Conservation (phyloP, 2,888 invertebrate genomes). For the Cheilosia pagana region DNA sequence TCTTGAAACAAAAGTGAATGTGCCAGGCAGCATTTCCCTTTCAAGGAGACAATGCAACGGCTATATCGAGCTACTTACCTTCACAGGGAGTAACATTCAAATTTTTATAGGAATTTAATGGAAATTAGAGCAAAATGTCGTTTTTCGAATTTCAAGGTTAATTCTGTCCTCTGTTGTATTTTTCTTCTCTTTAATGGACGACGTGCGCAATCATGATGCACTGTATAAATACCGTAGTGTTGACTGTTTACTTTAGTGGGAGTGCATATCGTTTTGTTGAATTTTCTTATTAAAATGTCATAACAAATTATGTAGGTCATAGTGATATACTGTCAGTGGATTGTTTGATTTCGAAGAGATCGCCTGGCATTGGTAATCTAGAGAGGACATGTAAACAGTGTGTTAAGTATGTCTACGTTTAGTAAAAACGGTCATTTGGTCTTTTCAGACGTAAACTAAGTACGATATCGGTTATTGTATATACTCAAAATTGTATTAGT, state of each 20-base stretch:
- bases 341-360: not conserved
- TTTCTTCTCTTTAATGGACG: not conserved
- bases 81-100: slow-evolving; percentile 6
- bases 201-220: not conserved
- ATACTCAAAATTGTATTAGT: too few relatives aligned
- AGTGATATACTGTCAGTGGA: not conserved
- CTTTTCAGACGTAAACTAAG: too few relatives aligned
- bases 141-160: slow-evolving; percentile 9
- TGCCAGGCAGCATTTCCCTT: slow-evolving; percentile 44
- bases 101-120: slow-evolving; percentile 12
- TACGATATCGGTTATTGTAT: too few relatives aligned
- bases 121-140: slow-evolving; percentile 19
- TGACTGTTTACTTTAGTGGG: not conserved
- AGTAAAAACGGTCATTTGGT: too few relatives aligned
- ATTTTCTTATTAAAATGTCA: slow-evolving; percentile 3
- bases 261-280: not conserved
- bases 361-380: not conserved
- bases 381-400: not conserved
- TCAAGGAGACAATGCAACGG: slow-evolving; percentile 23
- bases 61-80: slow-evolving; percentile 3
- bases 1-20: slow-evolving; percentile 58
- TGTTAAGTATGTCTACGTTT: too few relatives aligned
- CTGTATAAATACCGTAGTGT: slow-evolving; percentile 4
- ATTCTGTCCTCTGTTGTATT: not conserved
- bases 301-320: slow-evolving; percentile 8